Base-by-base conservation (phyloP, 2,888 invertebrate species). In the Morpho helenor region DNA sequence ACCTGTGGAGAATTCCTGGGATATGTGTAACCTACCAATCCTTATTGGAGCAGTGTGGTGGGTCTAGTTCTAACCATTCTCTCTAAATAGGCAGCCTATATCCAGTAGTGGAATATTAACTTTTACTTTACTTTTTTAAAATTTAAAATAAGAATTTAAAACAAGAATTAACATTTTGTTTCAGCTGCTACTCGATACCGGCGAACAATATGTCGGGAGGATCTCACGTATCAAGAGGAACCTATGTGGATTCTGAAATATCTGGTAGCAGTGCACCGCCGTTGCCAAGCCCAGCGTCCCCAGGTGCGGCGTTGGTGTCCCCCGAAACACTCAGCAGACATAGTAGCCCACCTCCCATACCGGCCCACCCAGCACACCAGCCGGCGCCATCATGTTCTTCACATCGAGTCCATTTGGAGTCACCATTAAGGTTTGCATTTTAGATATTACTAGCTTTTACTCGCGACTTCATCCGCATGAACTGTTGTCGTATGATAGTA, bases 211-310 rank as follows among this genome's bases (percentile, higher is more conserved):
- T 92, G 85, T 93, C 94, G 72, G 92, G 94, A 57, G 92, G 93
- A 74, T 90, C 89, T 0, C 89, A 89, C 66, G 89, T 89, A 67
- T 88, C 94, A 66, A 80, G 94, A 65, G 87, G 92, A 67, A 91
- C 91, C 0, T 88, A 81, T 52, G 84, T 78, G 8, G 87, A 84
- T 63, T 87, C 89, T n/a, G 79, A 88, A 77, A 79, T 92, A 49
- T 87, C 88, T 0, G 76, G 77, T 0, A 84, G 93, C 64, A 87
- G 92, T 69, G 92, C 86, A 22, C 91, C 92, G 47, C 93, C 94
- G n/a, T 79, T 95, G 67, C 95, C 95, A 57, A 95, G 95, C 61
- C 95, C 95, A 45, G 94, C 95, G 40, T 94, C 95, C 23, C 93
- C 94, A 50, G 93, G 93, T 60, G 94, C 95, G 60, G 93, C 95